Evolutionary conservation across 1,140 invertebrate species (phyloP), one percentile per base, ranked within the genome.

Genomic region (Neodiprion pinetum): DNA sequence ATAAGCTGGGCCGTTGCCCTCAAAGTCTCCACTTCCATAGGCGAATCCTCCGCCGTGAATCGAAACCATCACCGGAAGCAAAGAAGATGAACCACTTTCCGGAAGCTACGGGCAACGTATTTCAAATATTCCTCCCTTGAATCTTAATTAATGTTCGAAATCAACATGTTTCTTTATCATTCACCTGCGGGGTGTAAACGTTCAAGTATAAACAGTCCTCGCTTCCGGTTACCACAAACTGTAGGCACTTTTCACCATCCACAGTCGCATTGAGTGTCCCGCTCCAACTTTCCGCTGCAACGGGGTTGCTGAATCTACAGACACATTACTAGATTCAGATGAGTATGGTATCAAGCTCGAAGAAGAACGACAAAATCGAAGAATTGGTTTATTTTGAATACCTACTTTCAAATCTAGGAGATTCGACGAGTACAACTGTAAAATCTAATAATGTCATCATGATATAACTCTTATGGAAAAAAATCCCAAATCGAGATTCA

Each of bases 31-130:
- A 9, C 87, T 89, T 21, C 91, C 91, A 7, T 82, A 82, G 48
- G 84, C 79, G 77, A 88, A 92, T 5, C 83, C 90, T 65, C 91
- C 91, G 3, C 91, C 91, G 75, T 92, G 91, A 28, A 92, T 87
- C 77, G 84, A 92, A 1, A 93, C 85, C 88, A 92, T 90, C 0
- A 92, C 90, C 1, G 91, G 28, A 40, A 40, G 50, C 53, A 28
- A 1, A 21, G 23, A n/a, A 66, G 2, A 73, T 72, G 11, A 14
- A 7, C 53, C 53, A 17, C 9, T 61, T 17, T 9, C 53, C 11
- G 53, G 53, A 12, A 61, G 11, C 53, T 61, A 17, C 2, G 28
- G 28, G 28, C 28, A 40, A 40, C 28, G 28, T 40, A 40, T 40
- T 40, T 40, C 28, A 40, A 40, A 40, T 40, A 40, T 40, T 40